A percentile compares a stretch with the other conserved stretches of the same genome.
Conservation (phyloP, 2,797 vertebrate genomes). For the Sandelia bainsii region DNA sequence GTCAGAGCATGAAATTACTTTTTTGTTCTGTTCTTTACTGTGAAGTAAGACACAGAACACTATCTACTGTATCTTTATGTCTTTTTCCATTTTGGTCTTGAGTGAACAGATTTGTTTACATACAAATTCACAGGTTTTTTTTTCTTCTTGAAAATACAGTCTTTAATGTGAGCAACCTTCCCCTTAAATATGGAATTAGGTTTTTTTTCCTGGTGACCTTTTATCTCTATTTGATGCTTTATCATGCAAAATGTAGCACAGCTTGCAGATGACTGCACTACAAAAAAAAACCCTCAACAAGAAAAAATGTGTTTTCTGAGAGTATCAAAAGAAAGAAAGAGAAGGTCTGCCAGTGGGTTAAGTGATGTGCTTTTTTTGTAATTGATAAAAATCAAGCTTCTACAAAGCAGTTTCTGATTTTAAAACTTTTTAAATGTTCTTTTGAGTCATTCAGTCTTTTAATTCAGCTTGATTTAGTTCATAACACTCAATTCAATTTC, state of each 20-base stretch:
- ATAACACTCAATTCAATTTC: no score
- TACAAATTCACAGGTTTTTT: no score
- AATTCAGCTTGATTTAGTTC: no score
- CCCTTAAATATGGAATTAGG: constrained; percentile 40
- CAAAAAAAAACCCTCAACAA: neutral
- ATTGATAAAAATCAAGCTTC: no score
- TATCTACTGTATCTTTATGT: constrained; percentile 1
- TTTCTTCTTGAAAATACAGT: constrained; percentile 42
- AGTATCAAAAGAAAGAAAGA: no score
- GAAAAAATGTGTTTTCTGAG: no score
- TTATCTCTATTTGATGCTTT: constrained; percentile 38
- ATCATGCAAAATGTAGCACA: neutral
- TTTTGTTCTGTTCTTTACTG: constrained; percentile 17
- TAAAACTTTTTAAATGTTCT: no score
- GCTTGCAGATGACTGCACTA: neutral
- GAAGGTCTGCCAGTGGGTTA: no score
- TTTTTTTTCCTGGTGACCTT: constrained; percentile 57
- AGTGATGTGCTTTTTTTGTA: no score
- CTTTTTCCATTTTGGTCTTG: constrained; percentile 4
- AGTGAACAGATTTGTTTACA: constrained; percentile 30
- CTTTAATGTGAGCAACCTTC: constrained; percentile 39
- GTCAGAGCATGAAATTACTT: constrained; percentile 22
- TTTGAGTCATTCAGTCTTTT: no score
- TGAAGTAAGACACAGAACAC: constrained; percentile 10
- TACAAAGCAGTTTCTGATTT: no score